phyloP scores from a whole-genome alignment of 2,888 invertebrate species.

The Heliconius erato region DNA sequence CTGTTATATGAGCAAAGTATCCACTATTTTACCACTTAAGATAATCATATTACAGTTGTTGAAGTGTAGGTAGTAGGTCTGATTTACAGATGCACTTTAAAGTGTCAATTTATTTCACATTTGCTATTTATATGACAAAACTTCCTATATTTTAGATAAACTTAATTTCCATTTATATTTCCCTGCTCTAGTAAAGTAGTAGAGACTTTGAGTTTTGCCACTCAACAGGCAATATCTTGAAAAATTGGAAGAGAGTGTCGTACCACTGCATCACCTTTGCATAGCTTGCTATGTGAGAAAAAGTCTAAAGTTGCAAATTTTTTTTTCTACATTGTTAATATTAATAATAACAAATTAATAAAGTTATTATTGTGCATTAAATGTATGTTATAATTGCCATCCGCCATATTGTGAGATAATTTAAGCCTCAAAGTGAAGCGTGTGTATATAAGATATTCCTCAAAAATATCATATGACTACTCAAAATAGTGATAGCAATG shows the following conservation, averaged over 20 bases:
- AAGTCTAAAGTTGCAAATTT: not conserved
- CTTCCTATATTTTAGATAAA: not conserved
- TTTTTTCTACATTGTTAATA: not conserved
- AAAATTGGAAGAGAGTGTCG: not conserved
- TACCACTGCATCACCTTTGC: not conserved
- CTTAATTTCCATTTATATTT: not conserved
- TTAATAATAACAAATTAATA: not conserved
- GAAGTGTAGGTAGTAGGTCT: constrained; percentile 2
- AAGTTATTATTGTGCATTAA: not conserved
- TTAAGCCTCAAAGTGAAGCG: not conserved
- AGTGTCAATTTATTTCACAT: constrained; percentile 9
- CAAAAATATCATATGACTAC: not conserved
- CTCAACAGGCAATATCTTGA: not conserved
- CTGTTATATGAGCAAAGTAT: not conserved
- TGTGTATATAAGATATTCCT: not conserved
- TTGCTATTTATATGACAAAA: not conserved
- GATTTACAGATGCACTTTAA: not conserved
- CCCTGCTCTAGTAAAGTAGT: not conserved
- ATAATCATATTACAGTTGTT: not conserved
- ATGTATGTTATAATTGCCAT: not conserved
- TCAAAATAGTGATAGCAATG: too few relatives aligned
- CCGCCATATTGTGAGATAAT: not conserved
- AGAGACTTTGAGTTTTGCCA: too few relatives aligned
- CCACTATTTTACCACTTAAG: not conserved
- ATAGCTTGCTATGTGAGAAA: not conserved